phyloP scores from a whole-genome alignment of 2,797 vertebrate species.

The Ctenopoma multispine region DNA sequence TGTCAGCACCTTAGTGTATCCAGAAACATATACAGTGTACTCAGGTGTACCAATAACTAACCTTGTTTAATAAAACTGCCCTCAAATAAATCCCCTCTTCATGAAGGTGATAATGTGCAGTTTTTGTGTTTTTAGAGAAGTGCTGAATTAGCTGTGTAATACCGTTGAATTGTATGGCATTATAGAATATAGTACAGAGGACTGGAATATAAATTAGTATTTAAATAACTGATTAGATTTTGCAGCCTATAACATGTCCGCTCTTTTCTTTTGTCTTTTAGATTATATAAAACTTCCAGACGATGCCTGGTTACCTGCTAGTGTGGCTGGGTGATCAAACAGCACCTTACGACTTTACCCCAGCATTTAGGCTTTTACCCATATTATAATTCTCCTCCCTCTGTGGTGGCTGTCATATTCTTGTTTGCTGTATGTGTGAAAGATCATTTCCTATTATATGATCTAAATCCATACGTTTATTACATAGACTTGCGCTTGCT shows the following conservation, averaged over 20 bases:
- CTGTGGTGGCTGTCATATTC: conserved; percentile 15
- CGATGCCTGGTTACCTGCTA: conserved; percentile 6
- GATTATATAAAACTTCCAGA: conserved; percentile 6
- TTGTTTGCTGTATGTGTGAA: conserved; percentile 15
- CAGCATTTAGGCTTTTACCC: not conserved
- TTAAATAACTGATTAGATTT: conserved; percentile 14
- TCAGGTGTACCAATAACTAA: not conserved
- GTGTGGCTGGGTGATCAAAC: conserved; percentile 14
- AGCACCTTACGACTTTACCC: not conserved
- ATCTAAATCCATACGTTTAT: conserved; percentile 25
- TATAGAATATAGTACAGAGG: not conserved
- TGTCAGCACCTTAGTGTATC: conserved; percentile 8
- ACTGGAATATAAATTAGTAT: conserved; percentile 18
- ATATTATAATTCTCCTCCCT: conserved; percentile 15
- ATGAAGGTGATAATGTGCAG: too few species aligned
- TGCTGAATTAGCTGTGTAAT: too few species aligned
- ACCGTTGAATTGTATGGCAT: too few species aligned
- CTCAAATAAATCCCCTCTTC: not conserved
- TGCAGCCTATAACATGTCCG: conserved; percentile 2
- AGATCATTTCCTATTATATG: conserved; percentile 45
- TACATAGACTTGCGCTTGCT: too few species aligned
- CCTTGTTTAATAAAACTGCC: not conserved
- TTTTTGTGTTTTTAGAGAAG: not conserved
- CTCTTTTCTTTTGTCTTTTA: not conserved
- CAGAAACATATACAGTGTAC: not conserved